phyloP scores from a whole-genome alignment of 2,888 invertebrate species.

The Aporophyla nigra region DNA sequence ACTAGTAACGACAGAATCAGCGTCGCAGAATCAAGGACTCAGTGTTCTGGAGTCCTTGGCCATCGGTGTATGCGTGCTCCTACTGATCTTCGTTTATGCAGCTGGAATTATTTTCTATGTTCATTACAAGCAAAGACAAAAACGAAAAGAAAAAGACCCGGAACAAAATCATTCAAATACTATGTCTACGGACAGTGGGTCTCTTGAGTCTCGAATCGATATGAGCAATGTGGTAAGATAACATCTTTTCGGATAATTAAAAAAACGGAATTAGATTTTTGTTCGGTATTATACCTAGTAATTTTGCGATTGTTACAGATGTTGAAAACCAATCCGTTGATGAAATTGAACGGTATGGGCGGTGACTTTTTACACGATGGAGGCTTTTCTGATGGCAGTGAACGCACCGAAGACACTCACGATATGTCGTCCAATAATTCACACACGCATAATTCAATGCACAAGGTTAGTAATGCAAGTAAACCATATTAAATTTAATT shows the following conservation, averaged over 20 bases:
- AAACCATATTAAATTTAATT: not conserved
- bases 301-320: conserved; percentile 74
- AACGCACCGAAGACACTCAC: conserved; percentile 83
- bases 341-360: conserved; percentile 80
- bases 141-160: conserved; percentile 87
- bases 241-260: not conserved
- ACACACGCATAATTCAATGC: conserved; percentile 77
- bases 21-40: conserved; percentile 91
- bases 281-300: not conserved
- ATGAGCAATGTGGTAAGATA: conserved; percentile 86
- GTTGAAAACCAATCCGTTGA: conserved; percentile 86
- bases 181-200: conserved; percentile 80
- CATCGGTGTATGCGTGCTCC: conserved; percentile 95
- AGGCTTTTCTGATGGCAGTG: conserved; percentile 85
- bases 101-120: conserved; percentile 96
- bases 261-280: not conserved
- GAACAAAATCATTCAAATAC: conserved; percentile 82
- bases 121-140: conserved; percentile 93
- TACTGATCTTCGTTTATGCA: conserved; percentile 95
- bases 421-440: conserved; percentile 80
- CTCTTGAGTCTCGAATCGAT: conserved; percentile 84
- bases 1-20: conserved; percentile 87
- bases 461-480: conserved; percentile 73
- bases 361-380: conserved; percentile 81
- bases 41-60: conserved; percentile 95